Percentiles rank a stretch among this genome's conserved stretches.
phyloP scores from a whole-genome alignment of 2,113 vertebrate genomes.

The Tiliqua scincoides region DNA sequence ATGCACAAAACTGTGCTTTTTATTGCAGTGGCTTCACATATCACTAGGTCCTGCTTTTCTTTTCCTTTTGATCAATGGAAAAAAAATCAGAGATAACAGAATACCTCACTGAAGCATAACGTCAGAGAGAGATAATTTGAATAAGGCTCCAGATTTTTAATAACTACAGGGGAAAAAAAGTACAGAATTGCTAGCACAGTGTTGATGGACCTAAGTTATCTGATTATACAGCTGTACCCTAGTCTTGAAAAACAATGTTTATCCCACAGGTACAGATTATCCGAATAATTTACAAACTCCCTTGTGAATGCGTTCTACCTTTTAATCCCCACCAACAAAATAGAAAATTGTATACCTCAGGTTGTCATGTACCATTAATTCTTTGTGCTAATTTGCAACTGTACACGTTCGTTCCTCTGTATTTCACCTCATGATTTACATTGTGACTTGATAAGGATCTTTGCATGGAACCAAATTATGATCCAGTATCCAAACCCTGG shows the following conservation, averaged over 20 bases:
- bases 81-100: slow-evolving; percentile 33
- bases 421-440: slow-evolving; percentile 17
- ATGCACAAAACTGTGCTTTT: slow-evolving; percentile 3
- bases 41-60: background rate
- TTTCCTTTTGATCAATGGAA: slow-evolving; percentile 9
- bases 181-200: slow-evolving; percentile 22
- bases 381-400: slow-evolving; percentile 26
- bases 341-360: background rate
- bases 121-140: slow-evolving; percentile 8
- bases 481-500: slow-evolving; percentile 26
- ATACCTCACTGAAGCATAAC: slow-evolving; percentile 10
- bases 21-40: slow-evolving; percentile 34
- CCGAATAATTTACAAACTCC: slow-evolving; percentile 37
- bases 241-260: slow-evolving; percentile 40
- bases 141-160: slow-evolving; percentile 26
- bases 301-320: slow-evolving; percentile 17
- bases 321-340: slow-evolving; percentile 34
- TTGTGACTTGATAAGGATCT: background rate
- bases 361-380: background rate
- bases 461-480: slow-evolving; percentile 40
- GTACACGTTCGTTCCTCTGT: background rate
- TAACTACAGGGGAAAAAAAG: slow-evolving; percentile 6
- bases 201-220: slow-evolving; percentile 32
- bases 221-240: slow-evolving; percentile 32
- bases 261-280: slow-evolving; percentile 44